Percentiles rank a stretch among this genome's conserved stretches.
These are phyloP conservation scores for Parnassius orleans DNA, from an alignment of 2,888 invertebrate genomes.

Conservation along the genomic window DNA sequence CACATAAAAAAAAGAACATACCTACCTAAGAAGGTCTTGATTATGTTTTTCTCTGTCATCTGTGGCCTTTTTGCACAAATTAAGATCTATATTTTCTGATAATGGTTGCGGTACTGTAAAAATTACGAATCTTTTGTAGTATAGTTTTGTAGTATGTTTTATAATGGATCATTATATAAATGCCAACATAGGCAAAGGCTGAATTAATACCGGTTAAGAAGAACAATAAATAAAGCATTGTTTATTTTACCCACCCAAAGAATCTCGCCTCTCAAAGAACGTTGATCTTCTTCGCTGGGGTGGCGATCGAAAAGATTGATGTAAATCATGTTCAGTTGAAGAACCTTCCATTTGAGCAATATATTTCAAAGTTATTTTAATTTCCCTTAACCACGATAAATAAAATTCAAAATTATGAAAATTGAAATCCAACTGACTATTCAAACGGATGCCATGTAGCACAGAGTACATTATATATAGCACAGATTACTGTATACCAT, in stretches of 20 bases:
- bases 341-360: slow-evolving; percentile 55
- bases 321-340: slow-evolving; percentile 47
- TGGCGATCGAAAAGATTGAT: slow-evolving; percentile 60
- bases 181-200: no score
- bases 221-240: neutral
- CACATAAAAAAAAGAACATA: neutral
- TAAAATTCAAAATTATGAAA: slow-evolving; percentile 24
- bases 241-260: slow-evolving; percentile 48
- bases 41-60: slow-evolving; percentile 43
- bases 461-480: no score
- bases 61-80: slow-evolving; percentile 35
- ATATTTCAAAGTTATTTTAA: neutral
- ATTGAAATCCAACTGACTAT: slow-evolving; percentile 25
- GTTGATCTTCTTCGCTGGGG: slow-evolving; percentile 69
- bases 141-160: no score
- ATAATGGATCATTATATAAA: no score
- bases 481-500: neutral
- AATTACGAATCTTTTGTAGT: slow-evolving; percentile 7
- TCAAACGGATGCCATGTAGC: slow-evolving; percentile 27
- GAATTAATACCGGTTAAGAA: no score
- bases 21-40: slow-evolving; percentile 50
- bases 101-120: slow-evolving; percentile 54
- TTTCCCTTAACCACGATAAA: neutral
- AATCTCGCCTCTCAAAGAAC: slow-evolving; percentile 69
- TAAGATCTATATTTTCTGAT: slow-evolving; percentile 43